Percentiles rank a stretch among this genome's conserved stretches.
Conservation (phyloP, 2,113 vertebrate genomes). For the Zingel zingel region DNA sequence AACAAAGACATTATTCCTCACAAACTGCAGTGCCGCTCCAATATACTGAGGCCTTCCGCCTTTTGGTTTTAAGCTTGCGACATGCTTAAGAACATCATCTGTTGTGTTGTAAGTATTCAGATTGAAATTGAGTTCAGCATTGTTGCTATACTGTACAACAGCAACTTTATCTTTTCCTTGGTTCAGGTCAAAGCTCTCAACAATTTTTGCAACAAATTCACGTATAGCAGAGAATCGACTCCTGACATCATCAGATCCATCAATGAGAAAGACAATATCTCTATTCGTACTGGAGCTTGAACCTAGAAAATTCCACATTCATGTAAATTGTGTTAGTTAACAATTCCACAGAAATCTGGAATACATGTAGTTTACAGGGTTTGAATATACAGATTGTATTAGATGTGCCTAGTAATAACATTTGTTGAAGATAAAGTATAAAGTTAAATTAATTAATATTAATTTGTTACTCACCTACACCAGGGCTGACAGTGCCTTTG, state of each 20-base stretch:
- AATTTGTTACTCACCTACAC: conserved; percentile 69
- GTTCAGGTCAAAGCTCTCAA: conserved; percentile 77
- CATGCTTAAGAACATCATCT: conserved; percentile 67
- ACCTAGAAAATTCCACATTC: conserved; percentile 60
- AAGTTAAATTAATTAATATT: neutral
- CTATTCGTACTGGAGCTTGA: conserved; percentile 60
- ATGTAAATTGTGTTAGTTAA: conserved; percentile 13
- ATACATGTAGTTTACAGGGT: neutral
- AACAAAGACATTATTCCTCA: conserved; percentile 76
- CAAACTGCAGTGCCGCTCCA: conserved; percentile 81
- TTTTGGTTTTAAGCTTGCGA: conserved; percentile 75
- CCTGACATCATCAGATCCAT: conserved; percentile 83
- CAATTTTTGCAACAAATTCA: conserved; percentile 78
- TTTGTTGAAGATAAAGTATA: neutral
- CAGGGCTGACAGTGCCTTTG: conserved; percentile 27
- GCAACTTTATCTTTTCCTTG: conserved; percentile 79
- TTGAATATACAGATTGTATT: neutral
- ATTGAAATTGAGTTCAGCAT: conserved; percentile 75
- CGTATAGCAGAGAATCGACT: conserved; percentile 75
- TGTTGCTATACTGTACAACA: conserved; percentile 84
- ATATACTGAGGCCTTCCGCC: conserved; percentile 81
- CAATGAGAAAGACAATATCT: conserved; percentile 85
- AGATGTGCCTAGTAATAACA: no score
- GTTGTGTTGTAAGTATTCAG: conserved; percentile 74
- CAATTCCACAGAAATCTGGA: neutral